These are phyloP conservation scores for Platycheirus albimanus DNA, from an alignment of 2,888 invertebrate genomes.

Conservation along the genomic window DNA sequence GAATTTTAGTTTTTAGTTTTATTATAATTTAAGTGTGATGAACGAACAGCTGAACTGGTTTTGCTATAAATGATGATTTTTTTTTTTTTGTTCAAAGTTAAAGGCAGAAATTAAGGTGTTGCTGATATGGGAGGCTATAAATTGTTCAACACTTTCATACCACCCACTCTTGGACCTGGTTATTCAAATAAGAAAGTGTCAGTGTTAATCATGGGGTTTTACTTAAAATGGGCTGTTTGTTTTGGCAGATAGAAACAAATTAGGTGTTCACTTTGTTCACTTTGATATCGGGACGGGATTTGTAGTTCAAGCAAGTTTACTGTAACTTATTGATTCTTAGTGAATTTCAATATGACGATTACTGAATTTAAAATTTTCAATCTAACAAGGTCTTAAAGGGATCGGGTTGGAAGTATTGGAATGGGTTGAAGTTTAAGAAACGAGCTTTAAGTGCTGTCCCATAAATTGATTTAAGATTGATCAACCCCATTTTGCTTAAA, in stretches of 20 bases:
- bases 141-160: not conserved
- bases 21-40: not conserved
- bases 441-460: too few relatives aligned
- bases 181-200: too few relatives aligned
- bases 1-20: constrained; percentile 2
- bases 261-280: too few relatives aligned
- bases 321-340: too few relatives aligned
- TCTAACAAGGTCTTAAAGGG: too few relatives aligned
- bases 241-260: constrained; percentile 54
- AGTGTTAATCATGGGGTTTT: constrained; percentile 10
- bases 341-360: too few relatives aligned
- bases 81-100: not conserved
- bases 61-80: not conserved
- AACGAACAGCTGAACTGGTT: constrained; percentile 24
- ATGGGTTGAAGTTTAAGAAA: too few relatives aligned
- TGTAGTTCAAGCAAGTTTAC: too few relatives aligned
- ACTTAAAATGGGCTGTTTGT: constrained; percentile 30
- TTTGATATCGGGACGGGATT: constrained; percentile 19
- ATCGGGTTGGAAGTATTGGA: too few relatives aligned
- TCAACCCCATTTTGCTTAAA: too few relatives aligned
- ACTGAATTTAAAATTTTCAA: too few relatives aligned
- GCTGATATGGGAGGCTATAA: constrained; percentile 15
- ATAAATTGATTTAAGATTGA: too few relatives aligned
- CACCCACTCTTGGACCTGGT: constrained; percentile 4
- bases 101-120: constrained; percentile 22